These are phyloP conservation scores for Panopea generosa DNA, from an alignment of 2,888 invertebrate species.

Conservation along the genomic window DNA sequence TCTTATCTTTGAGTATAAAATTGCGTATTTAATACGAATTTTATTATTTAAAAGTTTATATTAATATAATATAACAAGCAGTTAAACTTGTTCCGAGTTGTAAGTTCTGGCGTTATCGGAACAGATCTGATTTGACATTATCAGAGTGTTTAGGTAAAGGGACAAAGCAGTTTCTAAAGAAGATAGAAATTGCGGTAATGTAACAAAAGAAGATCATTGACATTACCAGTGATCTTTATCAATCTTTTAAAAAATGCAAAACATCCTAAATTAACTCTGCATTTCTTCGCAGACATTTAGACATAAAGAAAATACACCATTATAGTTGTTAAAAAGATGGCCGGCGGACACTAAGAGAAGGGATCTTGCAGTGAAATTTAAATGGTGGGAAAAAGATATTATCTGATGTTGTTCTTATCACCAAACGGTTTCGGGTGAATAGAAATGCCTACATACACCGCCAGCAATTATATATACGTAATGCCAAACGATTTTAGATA, in stretches of 20 bases:
- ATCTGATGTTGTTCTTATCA: constrained; percentile 21
- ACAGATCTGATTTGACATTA: too few relatives aligned
- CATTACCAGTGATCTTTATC: constrained; percentile 23
- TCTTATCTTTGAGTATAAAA: too few relatives aligned
- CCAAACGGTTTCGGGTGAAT: constrained; percentile 15
- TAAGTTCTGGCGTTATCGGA: too few relatives aligned
- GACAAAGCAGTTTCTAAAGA: too few relatives aligned
- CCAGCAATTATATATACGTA: constrained; percentile 14
- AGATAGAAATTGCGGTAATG: neutral
- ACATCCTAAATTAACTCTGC: constrained; percentile 18
- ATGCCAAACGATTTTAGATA: constrained; percentile 30
- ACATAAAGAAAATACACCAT: constrained; percentile 27
- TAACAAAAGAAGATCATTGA: neutral
- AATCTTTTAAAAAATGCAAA: constrained; percentile 29
- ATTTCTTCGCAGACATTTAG: neutral
- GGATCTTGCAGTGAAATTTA: constrained; percentile 10
- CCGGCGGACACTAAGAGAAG: constrained; percentile 11
- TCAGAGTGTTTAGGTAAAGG: too few relatives aligned
- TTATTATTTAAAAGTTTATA: too few relatives aligned
- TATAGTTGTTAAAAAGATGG: constrained; percentile 17
- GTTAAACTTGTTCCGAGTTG: too few relatives aligned
- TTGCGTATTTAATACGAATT: too few relatives aligned
- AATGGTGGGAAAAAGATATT: constrained; percentile 38
- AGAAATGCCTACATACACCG: neutral
- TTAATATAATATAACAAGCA: too few relatives aligned